Conservation (phyloP, 2,113 vertebrate species). For the Pachycephala philippinensis region DNA sequence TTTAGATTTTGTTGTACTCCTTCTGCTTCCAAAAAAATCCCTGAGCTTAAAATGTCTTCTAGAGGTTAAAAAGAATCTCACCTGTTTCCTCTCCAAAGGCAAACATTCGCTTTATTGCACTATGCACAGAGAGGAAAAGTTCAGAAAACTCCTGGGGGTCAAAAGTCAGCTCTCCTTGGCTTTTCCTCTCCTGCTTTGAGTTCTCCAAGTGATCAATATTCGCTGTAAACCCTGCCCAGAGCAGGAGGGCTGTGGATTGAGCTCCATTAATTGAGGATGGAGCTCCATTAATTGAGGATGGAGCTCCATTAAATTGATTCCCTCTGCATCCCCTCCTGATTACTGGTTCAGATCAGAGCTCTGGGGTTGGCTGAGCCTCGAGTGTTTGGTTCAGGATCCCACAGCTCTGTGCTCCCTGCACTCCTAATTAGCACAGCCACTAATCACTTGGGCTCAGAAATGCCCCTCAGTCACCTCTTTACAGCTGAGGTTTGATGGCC, state of each 20-base stretch:
- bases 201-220: constrained; percentile 6
- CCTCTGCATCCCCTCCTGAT: neutral
- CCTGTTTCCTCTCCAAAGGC: neutral
- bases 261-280: neutral
- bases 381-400: neutral
- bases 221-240: neutral
- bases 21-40: accelerated
- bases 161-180: neutral
- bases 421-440: constrained; percentile 6
- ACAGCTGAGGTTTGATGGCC: neutral
- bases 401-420: neutral
- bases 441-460: neutral
- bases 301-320: neutral
- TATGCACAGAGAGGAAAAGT: neutral
- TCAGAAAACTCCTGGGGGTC: neutral
- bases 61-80: neutral
- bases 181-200: neutral
- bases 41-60: neutral
- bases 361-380: neutral
- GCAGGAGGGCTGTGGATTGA: neutral
- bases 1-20: neutral
- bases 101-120: neutral
- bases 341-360: neutral
- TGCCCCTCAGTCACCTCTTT: neutral
- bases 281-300: neutral